Evolutionary conservation across 2,113 vertebrate species (phyloP).

Genomic region (Leptobrachium ailaonicum): DNA sequence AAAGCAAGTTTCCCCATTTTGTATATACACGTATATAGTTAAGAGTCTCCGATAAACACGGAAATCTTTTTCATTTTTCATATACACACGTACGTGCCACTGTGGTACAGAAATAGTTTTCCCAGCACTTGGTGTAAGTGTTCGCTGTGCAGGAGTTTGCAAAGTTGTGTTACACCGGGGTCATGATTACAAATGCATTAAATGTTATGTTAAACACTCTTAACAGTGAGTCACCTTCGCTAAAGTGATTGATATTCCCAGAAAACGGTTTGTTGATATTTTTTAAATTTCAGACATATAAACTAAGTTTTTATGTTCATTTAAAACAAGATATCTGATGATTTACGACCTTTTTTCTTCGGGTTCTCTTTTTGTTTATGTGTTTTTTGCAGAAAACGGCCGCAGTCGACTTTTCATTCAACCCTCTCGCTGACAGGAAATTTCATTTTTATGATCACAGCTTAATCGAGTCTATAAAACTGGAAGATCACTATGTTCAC

Average conservation of each 20-base stretch:
- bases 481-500: conserved; percentile 64
- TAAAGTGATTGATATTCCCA: too few species aligned
- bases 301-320: too few species aligned
- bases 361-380: neutral
- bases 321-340: too few species aligned
- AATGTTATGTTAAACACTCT: too few species aligned
- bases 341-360: neutral
- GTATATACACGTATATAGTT: neutral
- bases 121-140: too few species aligned
- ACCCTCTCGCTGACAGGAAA: conserved; percentile 59
- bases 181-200: too few species aligned
- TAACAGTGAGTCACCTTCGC: too few species aligned
- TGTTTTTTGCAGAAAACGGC: conserved; percentile 61
- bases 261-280: too few species aligned
- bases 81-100: neutral
- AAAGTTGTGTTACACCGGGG: too few species aligned
- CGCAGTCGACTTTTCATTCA: conserved; percentile 66
- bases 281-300: too few species aligned
- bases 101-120: neutral
- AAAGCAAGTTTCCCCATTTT: neutral
- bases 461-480: conserved; percentile 67
- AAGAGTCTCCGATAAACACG: neutral
- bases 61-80: neutral
- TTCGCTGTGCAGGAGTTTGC: too few species aligned
- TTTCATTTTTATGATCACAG: conserved; percentile 68